phyloP scores from a whole-genome alignment of 2,797 vertebrate genomes.

The Gambusia yucatana region DNA sequence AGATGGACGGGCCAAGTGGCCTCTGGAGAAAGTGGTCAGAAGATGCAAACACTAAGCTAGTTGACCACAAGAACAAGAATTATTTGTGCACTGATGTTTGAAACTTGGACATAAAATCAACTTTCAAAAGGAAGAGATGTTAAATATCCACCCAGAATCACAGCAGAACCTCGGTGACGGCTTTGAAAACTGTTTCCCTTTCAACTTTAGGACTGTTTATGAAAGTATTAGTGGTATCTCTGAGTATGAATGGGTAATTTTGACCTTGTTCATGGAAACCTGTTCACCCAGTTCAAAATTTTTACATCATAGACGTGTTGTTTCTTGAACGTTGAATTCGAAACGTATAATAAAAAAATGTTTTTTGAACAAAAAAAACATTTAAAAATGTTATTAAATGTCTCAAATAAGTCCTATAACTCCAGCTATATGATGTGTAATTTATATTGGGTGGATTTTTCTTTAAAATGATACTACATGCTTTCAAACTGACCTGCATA shows the following conservation, averaged over 20 bases:
- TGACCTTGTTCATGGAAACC: neutral
- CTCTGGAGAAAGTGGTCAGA: neutral
- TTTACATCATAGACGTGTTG: neutral
- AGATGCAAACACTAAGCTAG: neutral
- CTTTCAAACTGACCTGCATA: constrained; percentile 55
- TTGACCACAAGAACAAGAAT: neutral
- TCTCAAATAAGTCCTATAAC: neutral
- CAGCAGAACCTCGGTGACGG: neutral
- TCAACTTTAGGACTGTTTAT: neutral
- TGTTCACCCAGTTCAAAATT: neutral
- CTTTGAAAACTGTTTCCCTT: neutral
- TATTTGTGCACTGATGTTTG: neutral
- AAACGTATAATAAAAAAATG: too few relatives aligned
- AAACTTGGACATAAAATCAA: neutral
- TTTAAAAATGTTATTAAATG: neutral
- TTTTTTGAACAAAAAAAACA: neutral
- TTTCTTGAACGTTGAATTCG: neutral
- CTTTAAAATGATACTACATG: constrained; percentile 42
- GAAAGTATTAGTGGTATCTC: neutral
- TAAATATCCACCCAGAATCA: neutral
- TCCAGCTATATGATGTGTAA: neutral
- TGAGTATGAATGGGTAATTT: neutral
- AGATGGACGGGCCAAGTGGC: neutral
- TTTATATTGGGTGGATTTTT: constrained; percentile 35
- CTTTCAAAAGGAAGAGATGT: neutral